phyloP scores from a whole-genome alignment of 2,888 invertebrate genomes.

The Lasius platythorax region DNA sequence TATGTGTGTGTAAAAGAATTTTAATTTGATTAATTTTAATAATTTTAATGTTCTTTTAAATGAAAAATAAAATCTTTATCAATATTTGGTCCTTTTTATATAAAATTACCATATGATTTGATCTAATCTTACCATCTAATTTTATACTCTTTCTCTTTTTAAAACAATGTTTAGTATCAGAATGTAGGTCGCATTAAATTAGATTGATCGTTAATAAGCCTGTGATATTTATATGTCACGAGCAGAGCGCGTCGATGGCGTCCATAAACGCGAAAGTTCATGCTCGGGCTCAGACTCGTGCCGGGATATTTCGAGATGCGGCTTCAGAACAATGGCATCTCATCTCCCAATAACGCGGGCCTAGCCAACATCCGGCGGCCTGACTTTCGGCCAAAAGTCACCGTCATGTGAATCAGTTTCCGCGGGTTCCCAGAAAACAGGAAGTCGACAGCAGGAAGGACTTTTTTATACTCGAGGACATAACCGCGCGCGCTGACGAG shows the following conservation, averaged over 20 bases:
- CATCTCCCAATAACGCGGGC: conserved; percentile 64
- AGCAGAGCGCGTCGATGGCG: conserved; percentile 4
- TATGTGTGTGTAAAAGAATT: neutral
- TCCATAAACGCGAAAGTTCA: conserved; percentile 38
- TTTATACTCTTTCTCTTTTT: neutral
- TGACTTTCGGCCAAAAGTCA: conserved; percentile 41
- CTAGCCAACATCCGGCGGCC: conserved; percentile 63
- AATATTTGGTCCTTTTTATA: neutral
- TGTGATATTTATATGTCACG: conserved; percentile 38
- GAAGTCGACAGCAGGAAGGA: conserved; percentile 28
- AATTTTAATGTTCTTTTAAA: conserved; percentile 9
- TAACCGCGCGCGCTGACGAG: neutral
- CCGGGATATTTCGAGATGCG: conserved; percentile 78
- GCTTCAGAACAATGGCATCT: conserved; percentile 79
- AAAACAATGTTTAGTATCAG: neutral
- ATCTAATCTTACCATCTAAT: neutral
- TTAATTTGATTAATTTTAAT: neutral
- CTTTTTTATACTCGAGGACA: conserved; percentile 28
- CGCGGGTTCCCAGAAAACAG: conserved; percentile 39
- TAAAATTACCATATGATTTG: neutral
- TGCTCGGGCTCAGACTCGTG: conserved; percentile 31
- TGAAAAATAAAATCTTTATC: no score
- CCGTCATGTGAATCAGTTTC: conserved; percentile 32
- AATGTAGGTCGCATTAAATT: neutral
- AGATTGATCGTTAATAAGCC: conserved; percentile 23